Conservation (phyloP, 2,113 vertebrate species). For the Oncorhynchus mykiss region DNA sequence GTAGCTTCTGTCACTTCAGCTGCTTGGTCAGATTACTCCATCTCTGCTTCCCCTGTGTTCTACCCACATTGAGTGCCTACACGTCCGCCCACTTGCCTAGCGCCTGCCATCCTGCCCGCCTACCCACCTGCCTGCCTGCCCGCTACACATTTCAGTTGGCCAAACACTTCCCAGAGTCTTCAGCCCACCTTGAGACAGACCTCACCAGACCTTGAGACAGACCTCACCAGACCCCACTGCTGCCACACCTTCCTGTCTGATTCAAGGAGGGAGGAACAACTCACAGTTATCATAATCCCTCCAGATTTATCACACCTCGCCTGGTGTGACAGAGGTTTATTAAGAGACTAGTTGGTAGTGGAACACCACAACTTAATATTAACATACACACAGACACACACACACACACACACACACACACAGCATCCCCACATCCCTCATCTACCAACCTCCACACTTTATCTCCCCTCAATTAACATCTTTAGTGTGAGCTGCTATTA, state of each 20-base stretch:
- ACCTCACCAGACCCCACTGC: neutral
- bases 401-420: neutral
- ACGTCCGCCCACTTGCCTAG: neutral
- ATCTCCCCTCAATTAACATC: neutral
- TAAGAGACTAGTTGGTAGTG: constrained; percentile 63
- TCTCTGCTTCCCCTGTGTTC: constrained; percentile 1
- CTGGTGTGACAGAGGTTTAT: constrained; percentile 46
- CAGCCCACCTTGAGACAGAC: constrained; percentile 19
- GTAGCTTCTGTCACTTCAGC: constrained; percentile 73
- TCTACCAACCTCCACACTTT: neutral
- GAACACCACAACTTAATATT: neutral
- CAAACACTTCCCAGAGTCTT: neutral
- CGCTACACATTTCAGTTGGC: neutral
- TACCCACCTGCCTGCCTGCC: neutral
- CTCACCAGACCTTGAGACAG: constrained; percentile 12
- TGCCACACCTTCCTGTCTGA: too few relatives aligned
- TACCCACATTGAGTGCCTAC: neutral
- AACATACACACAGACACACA: neutral
- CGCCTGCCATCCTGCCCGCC: neutral
- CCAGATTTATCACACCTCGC: constrained; percentile 25
- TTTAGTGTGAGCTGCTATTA: too few relatives aligned
- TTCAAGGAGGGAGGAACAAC: constrained; percentile 4
- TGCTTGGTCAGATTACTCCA: constrained; percentile 63
- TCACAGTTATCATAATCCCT: neutral
- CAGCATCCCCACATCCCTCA: neutral